Evolutionary conservation across 2,888 invertebrate genomes (phyloP), one percentile per base, ranked within the genome.

Genomic region (Orchesella flavescens): DNA sequence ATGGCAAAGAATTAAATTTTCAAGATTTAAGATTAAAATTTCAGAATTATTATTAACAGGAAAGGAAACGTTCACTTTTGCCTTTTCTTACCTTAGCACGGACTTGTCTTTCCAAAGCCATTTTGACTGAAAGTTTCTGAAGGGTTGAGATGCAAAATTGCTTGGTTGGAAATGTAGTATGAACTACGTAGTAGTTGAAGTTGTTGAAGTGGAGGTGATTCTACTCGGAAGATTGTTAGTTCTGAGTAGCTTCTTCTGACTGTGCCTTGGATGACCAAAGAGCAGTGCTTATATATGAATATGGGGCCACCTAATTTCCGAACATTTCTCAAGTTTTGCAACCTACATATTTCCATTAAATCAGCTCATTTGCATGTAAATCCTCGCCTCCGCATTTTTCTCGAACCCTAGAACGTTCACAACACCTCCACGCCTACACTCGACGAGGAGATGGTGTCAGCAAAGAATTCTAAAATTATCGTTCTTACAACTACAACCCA

Each of bases 41-140:
- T 34, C 7, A 7, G 34, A 7, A 34, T 34, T n/a, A n/a, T n/a
- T n/a, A n/a, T n/a, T n/a, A 7, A 34, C 34, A 34, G 34, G 34
- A 34, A 34, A 34, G 34, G 7, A 34, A 34, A 4, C 7, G 2
- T 34, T 34, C 34, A 34, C 23, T 63, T 13, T 63, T 7, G 1
- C 24, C 24, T 63, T 63, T 59, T 68, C 92, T 92, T 91, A 96
- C 96, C 95, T 96, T 96, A 91, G 94, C 94, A 91, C 94, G 94
- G 92, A 96, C 95, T 93, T 95, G 95, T 92, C 96, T 94, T 94
- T 96, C 95, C 91, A 96, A 93, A 94, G 96, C 95, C 96, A 96
- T 96, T 49, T 68, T n/a, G 44, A 21, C 46, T 23, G 49, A 68
- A 65, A 72, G 83, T 76, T 76, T 76, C 53, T 69, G 72, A 55